These are phyloP conservation scores for Octodonta nipae DNA, from an alignment of 2,888 invertebrate genomes.

Conservation along the genomic window DNA sequence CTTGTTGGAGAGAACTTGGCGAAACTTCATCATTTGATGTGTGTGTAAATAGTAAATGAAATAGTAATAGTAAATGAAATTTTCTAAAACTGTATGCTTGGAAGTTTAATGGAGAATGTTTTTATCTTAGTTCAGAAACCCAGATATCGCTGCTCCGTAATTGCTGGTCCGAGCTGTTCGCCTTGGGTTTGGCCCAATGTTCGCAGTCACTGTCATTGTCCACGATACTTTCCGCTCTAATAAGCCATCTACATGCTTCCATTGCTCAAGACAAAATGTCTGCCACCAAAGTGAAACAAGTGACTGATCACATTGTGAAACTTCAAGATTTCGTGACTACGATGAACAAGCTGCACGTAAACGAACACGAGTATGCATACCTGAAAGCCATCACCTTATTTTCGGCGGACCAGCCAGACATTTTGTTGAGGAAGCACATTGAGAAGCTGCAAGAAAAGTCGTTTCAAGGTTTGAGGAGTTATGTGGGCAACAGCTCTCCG, in stretches of 20 bases:
- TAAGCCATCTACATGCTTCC: constrained; percentile 65
- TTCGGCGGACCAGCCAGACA: constrained; percentile 40
- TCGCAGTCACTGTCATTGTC: constrained; percentile 62
- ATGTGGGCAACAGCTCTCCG: constrained; percentile 35
- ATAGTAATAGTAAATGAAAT: too few relatives aligned
- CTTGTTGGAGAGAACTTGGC: too few relatives aligned
- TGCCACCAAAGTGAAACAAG: constrained; percentile 54
- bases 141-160: constrained; percentile 73
- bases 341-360: constrained; percentile 60
- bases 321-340: constrained; percentile 70
- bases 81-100: too few relatives aligned
- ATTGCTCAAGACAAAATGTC: constrained; percentile 63
- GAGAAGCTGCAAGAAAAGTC: constrained; percentile 49
- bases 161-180: constrained; percentile 87
- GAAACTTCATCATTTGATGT: too few relatives aligned
- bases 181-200: constrained; percentile 79
- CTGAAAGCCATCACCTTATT: constrained; percentile 66
- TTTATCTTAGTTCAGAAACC: constrained; percentile 54
- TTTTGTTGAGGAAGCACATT: constrained; percentile 38
- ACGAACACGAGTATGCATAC: constrained; percentile 77
- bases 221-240: constrained; percentile 70
- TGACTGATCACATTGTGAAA: constrained; percentile 66
- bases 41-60: too few relatives aligned
- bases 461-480: constrained; percentile 43
- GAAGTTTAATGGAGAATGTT: too few relatives aligned